Conservation (phyloP, 2,888 invertebrate genomes). For the Diploptera punctata region DNA sequence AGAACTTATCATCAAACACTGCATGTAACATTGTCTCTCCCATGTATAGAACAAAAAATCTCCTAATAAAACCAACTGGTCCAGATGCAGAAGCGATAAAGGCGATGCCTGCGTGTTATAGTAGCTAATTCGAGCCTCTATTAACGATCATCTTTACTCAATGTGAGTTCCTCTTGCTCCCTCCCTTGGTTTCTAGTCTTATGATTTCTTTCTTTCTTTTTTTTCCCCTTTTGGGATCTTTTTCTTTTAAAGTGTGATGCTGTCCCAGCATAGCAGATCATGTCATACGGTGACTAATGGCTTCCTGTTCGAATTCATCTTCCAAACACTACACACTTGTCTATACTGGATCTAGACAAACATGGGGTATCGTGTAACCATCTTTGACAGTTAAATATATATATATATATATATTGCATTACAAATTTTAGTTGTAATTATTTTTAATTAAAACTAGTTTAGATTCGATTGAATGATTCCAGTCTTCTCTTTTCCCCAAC, state of each 20-base stretch:
- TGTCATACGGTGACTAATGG: slow-evolving; percentile 40
- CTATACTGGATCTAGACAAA: slow-evolving; percentile 10
- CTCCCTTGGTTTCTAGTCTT: slow-evolving; percentile 2
- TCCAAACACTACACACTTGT: slow-evolving; percentile 10
- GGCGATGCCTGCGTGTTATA: slow-evolving; percentile 16
- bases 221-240: neutral
- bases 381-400: slow-evolving; percentile 1
- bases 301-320: slow-evolving; percentile 39
- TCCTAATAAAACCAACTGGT: slow-evolving; percentile 16
- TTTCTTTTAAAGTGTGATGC: neutral
- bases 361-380: neutral
- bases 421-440: slow-evolving; percentile 11
- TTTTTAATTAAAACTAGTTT: slow-evolving; percentile 23
- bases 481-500: neutral
- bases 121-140: slow-evolving; percentile 34
- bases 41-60: neutral
- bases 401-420: too few relatives aligned
- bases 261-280: slow-evolving; percentile 13
- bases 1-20: neutral
- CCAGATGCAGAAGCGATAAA: slow-evolving; percentile 26
- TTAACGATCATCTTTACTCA: slow-evolving; percentile 33
- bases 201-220: slow-evolving; percentile 14
- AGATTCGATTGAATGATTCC: slow-evolving; percentile 18
- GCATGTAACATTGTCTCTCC: slow-evolving; percentile 13
- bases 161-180: slow-evolving; percentile 21